Conservation (phyloP, 2,113 vertebrate genomes). For the Gnathonemus longibarbis region DNA sequence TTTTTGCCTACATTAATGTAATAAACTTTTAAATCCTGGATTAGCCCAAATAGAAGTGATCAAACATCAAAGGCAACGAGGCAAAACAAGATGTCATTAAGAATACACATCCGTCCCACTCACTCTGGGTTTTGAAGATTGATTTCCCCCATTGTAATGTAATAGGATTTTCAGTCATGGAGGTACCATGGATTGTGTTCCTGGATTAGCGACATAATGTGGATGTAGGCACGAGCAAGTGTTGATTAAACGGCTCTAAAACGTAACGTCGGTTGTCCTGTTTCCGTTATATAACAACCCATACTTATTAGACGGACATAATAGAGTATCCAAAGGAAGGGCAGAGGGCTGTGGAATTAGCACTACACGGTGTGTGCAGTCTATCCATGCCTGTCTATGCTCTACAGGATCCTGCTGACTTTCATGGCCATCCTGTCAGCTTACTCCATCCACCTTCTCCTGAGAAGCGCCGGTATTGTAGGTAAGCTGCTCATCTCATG, state of each 20-base stretch:
- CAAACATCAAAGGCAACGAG: not conserved
- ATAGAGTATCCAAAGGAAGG: not conserved
- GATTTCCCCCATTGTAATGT: not conserved
- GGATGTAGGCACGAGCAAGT: not conserved
- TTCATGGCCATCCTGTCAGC: no score
- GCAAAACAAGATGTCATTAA: not conserved
- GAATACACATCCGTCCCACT: not conserved
- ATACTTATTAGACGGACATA: not conserved
- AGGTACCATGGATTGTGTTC: no score
- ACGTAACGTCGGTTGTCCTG: not conserved
- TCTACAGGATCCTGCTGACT: slow-evolving; percentile 25
- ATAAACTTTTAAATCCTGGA: not conserved
- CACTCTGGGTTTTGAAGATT: not conserved
- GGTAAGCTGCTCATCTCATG: slow-evolving; percentile 48
- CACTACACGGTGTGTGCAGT: not conserved
- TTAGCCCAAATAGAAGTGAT: not conserved
- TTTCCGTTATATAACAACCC: not conserved
- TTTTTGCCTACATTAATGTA: not conserved
- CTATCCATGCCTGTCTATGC: not conserved
- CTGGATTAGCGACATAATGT: no score
- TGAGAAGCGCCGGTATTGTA: slow-evolving; percentile 25
- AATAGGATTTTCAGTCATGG: no score
- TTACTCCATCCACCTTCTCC: no score
- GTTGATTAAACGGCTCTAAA: not conserved
- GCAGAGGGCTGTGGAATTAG: not conserved